Evolutionary conservation across 2,113 vertebrate species (phyloP).

Genomic region (Sarotherodon lohbergeri): DNA sequence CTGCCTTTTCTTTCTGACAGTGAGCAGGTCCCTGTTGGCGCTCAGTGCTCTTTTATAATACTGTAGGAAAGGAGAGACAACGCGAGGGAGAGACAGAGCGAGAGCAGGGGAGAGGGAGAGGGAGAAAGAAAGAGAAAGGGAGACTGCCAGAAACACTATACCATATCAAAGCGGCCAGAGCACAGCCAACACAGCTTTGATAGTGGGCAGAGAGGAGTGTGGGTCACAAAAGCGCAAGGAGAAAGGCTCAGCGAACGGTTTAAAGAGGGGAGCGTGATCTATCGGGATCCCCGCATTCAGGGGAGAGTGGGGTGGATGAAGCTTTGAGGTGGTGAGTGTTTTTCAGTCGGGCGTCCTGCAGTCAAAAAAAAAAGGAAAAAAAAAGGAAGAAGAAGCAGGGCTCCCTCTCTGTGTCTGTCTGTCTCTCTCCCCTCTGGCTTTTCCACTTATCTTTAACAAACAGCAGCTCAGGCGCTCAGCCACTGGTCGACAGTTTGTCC

Average conservation of each 20-base stretch:
- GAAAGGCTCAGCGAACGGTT: slow-evolving; percentile 31
- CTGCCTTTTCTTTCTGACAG: slow-evolving; percentile 56
- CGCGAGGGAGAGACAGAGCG: background rate
- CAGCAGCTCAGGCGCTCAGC: slow-evolving; percentile 65
- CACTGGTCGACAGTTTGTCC: slow-evolving; percentile 69
- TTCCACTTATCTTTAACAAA: slow-evolving; percentile 72
- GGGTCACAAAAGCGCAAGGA: slow-evolving; percentile 42
- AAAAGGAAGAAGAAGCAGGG: slow-evolving; percentile 7
- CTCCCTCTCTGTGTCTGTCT: slow-evolving; percentile 32
- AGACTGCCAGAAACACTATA: slow-evolving; percentile 59
- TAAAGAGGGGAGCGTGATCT: slow-evolving; percentile 45
- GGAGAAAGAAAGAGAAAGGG: slow-evolving; percentile 9
- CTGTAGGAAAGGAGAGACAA: slow-evolving; percentile 34
- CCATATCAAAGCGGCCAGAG: slow-evolving; percentile 56
- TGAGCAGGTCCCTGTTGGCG: slow-evolving; percentile 61
- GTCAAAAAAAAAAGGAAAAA: background rate
- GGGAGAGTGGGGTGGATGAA: background rate
- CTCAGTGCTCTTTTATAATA: slow-evolving; percentile 56
- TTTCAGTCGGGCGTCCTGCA: slow-evolving; percentile 46
- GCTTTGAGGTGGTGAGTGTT: slow-evolving; percentile 42
- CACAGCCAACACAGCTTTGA: slow-evolving; percentile 59
- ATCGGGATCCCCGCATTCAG: slow-evolving; percentile 31
- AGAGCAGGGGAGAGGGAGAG: background rate
- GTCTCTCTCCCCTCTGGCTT: slow-evolving; percentile 51
- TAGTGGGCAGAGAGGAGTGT: slow-evolving; percentile 24